Conservation (phyloP, 2,888 invertebrate genomes). For the Galerucella nymphaeae region DNA sequence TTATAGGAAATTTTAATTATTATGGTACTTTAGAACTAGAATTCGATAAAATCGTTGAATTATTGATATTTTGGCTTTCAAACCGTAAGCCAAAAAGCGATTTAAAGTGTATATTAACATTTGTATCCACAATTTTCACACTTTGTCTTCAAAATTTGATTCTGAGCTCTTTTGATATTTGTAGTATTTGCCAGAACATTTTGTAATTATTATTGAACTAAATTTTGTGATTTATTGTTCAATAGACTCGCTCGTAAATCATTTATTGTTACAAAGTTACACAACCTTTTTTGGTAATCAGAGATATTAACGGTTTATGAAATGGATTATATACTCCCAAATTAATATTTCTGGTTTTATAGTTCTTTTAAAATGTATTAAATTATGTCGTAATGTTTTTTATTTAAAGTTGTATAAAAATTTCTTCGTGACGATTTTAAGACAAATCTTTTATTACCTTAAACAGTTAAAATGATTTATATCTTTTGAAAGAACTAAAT, state of each 20-base stretch:
- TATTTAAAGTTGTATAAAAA: background rate
- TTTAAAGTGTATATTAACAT: too few species aligned
- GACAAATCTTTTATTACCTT: slow-evolving; percentile 7
- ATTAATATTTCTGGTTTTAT: slow-evolving; percentile 12
- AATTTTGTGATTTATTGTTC: background rate
- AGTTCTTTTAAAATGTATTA: slow-evolving; percentile 2
- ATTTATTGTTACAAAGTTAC: background rate
- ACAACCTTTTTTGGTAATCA: background rate
- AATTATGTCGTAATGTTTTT: background rate
- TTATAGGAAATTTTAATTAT: too few species aligned
- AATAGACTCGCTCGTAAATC: background rate
- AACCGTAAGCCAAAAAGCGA: too few species aligned
- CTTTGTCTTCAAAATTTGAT: too few species aligned
- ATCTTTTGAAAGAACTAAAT: slow-evolving; percentile 9
- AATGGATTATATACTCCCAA: background rate
- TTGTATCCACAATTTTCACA: too few species aligned
- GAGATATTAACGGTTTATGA: background rate
- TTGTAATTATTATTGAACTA: background rate
- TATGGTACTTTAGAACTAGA: too few species aligned
- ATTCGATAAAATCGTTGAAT: too few species aligned
- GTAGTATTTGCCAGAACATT: background rate
- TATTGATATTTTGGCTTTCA: too few species aligned
- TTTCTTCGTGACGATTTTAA: background rate
- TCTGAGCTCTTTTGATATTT: background rate
- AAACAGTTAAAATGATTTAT: slow-evolving; percentile 18